Conservation (phyloP, 2,888 invertebrate species). For the Apamea epomidion region DNA sequence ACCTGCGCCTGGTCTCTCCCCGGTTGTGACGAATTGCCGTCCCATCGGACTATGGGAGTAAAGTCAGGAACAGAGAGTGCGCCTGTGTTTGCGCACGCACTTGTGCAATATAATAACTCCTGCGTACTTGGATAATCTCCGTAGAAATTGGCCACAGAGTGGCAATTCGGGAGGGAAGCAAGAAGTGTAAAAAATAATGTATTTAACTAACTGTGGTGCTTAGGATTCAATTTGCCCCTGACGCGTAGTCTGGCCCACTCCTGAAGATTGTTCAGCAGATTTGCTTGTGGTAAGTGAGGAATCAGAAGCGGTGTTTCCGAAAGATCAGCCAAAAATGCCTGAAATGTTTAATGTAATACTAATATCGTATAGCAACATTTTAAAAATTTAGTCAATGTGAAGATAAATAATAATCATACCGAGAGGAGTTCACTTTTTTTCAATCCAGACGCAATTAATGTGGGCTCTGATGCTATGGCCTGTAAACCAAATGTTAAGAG, state of each 20-base stretch:
- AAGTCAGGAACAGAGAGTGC: neutral
- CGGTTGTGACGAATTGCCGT: neutral
- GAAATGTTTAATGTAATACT: constrained; percentile 21
- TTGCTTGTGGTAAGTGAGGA: constrained; percentile 84
- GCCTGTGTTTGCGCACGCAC: neutral
- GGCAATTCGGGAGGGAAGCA: neutral
- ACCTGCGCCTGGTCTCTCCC: neutral
- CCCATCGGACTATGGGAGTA: neutral
- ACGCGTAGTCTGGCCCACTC: constrained; percentile 83
- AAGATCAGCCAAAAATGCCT: constrained; percentile 84
- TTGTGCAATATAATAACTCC: neutral
- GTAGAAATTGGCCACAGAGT: neutral
- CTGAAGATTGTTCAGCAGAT: constrained; percentile 80
- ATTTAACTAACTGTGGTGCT: constrained; percentile 76
- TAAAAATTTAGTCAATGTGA: neutral
- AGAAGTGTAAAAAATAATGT: neutral
- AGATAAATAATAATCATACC: constrained; percentile 67
- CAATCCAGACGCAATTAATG: constrained; percentile 77
- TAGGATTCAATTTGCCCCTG: constrained; percentile 75
- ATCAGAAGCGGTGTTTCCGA: constrained; percentile 81
- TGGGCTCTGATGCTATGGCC: constrained; percentile 75
- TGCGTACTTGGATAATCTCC: neutral
- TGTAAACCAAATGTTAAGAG: constrained; percentile 57
- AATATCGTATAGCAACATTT: neutral
- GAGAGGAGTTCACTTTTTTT: constrained; percentile 79